Conservation (phyloP, 2,113 vertebrate species). For the Bufo bufo region DNA sequence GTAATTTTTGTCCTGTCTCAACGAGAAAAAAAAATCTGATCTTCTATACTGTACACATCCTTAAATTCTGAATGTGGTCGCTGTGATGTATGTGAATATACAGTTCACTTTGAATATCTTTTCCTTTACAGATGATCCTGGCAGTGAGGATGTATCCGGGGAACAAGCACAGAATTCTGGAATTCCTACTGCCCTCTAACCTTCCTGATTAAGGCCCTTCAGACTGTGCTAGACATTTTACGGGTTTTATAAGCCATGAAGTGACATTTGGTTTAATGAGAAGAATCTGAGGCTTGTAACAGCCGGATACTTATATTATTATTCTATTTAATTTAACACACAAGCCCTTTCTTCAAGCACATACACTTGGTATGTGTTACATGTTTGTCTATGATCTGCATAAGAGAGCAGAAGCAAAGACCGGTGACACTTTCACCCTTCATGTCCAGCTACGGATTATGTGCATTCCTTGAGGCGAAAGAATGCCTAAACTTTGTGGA, state of each 20-base stretch:
- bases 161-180: conserved; percentile 65
- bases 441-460: neutral
- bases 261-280: conserved; percentile 64
- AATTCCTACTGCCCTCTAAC: conserved; percentile 63
- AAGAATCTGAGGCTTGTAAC: conserved; percentile 55
- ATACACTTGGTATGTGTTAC: conserved; percentile 31
- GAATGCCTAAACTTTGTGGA: neutral
- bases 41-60: no score
- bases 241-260: conserved; percentile 61
- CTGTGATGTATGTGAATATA: neutral
- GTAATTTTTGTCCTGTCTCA: no score
- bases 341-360: conserved; percentile 16
- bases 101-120: conserved; percentile 24
- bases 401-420: neutral
- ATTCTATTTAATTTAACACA: conserved; percentile 60
- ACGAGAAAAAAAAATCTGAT: no score
- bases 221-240: conserved; percentile 68
- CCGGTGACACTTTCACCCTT: neutral
- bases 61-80: neutral
- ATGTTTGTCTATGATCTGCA: neutral
- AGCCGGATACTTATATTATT: conserved; percentile 32
- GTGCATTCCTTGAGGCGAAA: neutral
- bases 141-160: conserved; percentile 64
- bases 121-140: conserved; percentile 66
- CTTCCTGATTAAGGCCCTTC: conserved; percentile 58